Conservation (phyloP, 2,113 vertebrate genomes). For the Peromyscus polionotus region DNA sequence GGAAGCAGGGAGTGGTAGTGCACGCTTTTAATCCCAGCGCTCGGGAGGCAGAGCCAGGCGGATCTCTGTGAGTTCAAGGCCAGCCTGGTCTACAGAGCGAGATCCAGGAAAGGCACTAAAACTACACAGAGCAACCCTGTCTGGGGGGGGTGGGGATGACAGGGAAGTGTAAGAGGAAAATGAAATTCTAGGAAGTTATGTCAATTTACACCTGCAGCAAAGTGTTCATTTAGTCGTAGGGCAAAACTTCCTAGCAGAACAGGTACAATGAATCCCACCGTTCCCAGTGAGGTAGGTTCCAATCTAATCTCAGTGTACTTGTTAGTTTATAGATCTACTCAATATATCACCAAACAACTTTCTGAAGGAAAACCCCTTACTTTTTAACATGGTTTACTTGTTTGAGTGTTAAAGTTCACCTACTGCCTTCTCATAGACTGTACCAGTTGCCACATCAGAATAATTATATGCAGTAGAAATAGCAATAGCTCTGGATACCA, state of each 20-base stretch:
- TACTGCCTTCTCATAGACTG: neutral
- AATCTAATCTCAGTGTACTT: neutral
- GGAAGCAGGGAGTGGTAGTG: too few relatives aligned
- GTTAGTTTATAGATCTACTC: neutral
- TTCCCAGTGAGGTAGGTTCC: conserved; percentile 67
- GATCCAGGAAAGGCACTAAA: too few relatives aligned
- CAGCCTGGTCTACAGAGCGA: neutral
- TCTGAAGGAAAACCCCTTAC: neutral
- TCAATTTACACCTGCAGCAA: neutral
- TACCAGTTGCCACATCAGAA: neutral
- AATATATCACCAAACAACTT: neutral
- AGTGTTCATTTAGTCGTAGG: neutral
- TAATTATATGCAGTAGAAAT: neutral
- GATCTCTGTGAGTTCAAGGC: neutral
- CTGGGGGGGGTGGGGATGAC: neutral
- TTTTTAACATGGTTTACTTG: neutral
- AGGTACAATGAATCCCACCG: too few relatives aligned
- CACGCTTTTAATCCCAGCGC: too few relatives aligned
- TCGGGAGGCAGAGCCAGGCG: too few relatives aligned
- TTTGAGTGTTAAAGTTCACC: neutral
- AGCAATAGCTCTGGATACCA: neutral
- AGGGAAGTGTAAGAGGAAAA: neutral
- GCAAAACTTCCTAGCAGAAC: neutral
- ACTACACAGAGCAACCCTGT: too few relatives aligned
- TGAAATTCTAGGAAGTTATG: neutral